Evolutionary conservation across 2,797 vertebrate species (phyloP).

Genomic region (Mallotus villosus): DNA sequence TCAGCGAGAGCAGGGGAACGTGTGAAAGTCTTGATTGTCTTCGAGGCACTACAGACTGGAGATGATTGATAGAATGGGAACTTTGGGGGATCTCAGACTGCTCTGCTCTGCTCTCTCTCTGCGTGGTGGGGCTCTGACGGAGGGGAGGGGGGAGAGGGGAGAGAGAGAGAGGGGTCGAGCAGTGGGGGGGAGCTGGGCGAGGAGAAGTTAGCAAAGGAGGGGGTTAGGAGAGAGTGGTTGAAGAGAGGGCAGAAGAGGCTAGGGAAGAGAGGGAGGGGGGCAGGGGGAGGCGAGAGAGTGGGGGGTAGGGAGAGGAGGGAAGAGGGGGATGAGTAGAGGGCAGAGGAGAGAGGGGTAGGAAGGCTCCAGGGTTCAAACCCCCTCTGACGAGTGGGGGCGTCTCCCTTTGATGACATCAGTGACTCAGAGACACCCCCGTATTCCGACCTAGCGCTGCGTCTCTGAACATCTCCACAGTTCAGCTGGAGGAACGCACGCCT

Average conservation of each 20-base stretch:
- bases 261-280: no score
- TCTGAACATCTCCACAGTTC: not conserved
- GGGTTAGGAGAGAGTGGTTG: no score
- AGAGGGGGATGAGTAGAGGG: no score
- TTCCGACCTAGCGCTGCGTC: not conserved
- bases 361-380: constrained; percentile 1
- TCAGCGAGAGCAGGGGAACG: constrained; percentile 25
- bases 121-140: constrained; percentile 10
- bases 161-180: no score
- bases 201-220: no score
- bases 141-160: no score
- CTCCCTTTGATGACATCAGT: constrained; percentile 39
- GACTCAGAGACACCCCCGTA: constrained; percentile 25
- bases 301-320: not conserved
- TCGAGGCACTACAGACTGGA: constrained; percentile 35
- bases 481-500: not conserved
- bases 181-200: no score
- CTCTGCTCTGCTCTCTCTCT: constrained; percentile 9
- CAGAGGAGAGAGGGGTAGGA: not conserved
- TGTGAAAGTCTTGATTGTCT: constrained; percentile 46
- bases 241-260: no score
- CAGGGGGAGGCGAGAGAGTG: no score
- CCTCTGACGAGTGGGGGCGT: not conserved
- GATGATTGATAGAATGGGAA: constrained; percentile 67
- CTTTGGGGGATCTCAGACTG: constrained; percentile 45